These are phyloP conservation scores for Porites cylindrica DNA, from an alignment of 92 coral and sea anemone genomes.

Conservation along the genomic window DNA sequence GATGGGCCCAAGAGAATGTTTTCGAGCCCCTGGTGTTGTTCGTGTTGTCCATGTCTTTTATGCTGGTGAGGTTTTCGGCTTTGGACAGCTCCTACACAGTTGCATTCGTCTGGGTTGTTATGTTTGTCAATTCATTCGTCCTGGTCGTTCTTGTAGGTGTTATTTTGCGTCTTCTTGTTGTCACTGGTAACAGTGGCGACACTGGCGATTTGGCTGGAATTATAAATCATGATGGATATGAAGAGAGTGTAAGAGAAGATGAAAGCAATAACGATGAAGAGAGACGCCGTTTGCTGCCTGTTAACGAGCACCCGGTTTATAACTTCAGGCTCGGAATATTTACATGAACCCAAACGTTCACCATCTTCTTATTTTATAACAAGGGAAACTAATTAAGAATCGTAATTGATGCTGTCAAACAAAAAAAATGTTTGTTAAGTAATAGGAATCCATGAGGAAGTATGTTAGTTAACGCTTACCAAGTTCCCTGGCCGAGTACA, in stretches of 20 bases:
- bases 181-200: not conserved
- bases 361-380: too few relatives aligned
- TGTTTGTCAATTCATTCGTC: conserved; percentile 29
- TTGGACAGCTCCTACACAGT: conserved; percentile 24
- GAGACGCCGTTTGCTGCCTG: not conserved
- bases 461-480: too few relatives aligned
- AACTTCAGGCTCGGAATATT: too few relatives aligned
- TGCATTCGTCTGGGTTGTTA: conserved; percentile 34
- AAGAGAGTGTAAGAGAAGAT: not conserved
- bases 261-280: not conserved
- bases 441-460: too few relatives aligned
- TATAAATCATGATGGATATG: not conserved
- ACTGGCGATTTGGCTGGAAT: not conserved
- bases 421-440: too few relatives aligned
- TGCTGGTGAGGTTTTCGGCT: conserved; percentile 53
- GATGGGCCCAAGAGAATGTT: conserved; percentile 41
- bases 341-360: too few relatives aligned
- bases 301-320: not conserved
- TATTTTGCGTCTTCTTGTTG: conserved; percentile 3
- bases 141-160: conserved; percentile 15
- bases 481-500: too few relatives aligned
- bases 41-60: conserved; percentile 36
- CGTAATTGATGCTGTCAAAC: too few relatives aligned
- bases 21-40: conserved; percentile 20
- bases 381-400: too few relatives aligned